A percentile compares a stretch with the other conserved stretches of the same genome.
Evolutionary conservation across 2,797 vertebrate species (phyloP).

Genomic region (Atherinosoma microstoma): DNA sequence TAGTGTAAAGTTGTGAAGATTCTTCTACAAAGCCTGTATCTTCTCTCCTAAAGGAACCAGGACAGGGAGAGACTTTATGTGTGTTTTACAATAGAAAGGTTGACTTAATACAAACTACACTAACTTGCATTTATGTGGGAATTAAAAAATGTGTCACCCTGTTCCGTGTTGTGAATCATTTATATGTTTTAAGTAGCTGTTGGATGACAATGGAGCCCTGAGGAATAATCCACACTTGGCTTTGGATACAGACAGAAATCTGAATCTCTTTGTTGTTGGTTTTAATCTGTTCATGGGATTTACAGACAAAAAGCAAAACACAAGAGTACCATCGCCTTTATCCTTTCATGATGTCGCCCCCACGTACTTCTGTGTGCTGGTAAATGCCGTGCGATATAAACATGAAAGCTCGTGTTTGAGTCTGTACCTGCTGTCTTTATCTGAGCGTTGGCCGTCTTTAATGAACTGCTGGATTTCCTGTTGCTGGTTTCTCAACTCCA

Average conservation of each 20-base stretch:
- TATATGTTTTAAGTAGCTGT: not conserved
- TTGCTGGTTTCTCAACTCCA: slow-evolving; percentile 82
- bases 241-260: not conserved
- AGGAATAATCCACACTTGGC: not conserved
- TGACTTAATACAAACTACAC: not conserved
- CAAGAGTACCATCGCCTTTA: not conserved
- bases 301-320: not conserved
- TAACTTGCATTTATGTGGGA: not conserved
- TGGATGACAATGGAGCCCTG: not conserved
- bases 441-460: slow-evolving; percentile 67
- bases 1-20: slow-evolving; percentile 79
- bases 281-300: not conserved
- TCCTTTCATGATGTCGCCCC: not conserved
- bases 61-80: not conserved
- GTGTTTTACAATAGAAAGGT: too few species aligned
- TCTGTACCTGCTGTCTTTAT: slow-evolving; percentile 81
- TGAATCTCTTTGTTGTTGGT: slow-evolving; percentile 2
- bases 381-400: not conserved
- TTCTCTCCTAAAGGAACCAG: slow-evolving; percentile 76
- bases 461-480: slow-evolving; percentile 78
- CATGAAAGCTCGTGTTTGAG: not conserved
- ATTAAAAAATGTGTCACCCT: not conserved
- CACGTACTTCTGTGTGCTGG: not conserved
- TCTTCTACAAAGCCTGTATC: slow-evolving; percentile 85
- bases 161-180: not conserved